phyloP scores from a whole-genome alignment of 2,113 vertebrate genomes.

The Mustela lutreola region DNA sequence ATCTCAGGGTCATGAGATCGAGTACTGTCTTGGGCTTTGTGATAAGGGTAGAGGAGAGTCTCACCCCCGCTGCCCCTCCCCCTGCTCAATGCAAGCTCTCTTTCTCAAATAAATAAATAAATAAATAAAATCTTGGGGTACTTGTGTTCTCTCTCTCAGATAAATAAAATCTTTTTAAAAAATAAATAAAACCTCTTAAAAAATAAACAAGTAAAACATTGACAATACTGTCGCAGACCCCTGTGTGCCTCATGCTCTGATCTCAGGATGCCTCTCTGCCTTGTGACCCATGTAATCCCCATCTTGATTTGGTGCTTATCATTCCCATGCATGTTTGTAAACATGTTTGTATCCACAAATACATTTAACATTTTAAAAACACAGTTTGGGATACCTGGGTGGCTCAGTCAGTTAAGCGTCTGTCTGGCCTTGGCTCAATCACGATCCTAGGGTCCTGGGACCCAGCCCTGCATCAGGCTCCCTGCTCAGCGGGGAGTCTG shows the following conservation, averaged over 20 bases:
- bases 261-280: fast-evolving
- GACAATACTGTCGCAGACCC: too few relatives aligned
- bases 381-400: not conserved
- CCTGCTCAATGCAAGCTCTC: not conserved
- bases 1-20: not conserved
- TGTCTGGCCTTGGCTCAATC: not conserved
- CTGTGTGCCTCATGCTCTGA: fast-evolving
- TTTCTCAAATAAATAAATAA: not conserved
- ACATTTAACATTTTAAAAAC: not conserved
- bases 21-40: not conserved
- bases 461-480: not conserved
- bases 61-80: not conserved
- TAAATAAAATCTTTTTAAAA: too few relatives aligned
- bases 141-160: too few relatives aligned
- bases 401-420: not conserved
- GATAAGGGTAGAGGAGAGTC: not conserved
- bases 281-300: fast-evolving
- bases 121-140: too few relatives aligned
- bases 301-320: not conserved
- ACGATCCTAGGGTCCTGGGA: not conserved
- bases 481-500: not conserved
- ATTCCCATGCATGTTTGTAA: not conserved
- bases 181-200: too few relatives aligned
- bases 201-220: not conserved
- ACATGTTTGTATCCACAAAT: not conserved